phyloP scores from a whole-genome alignment of 2,888 invertebrate species.

The Osedax fenrisi region DNA sequence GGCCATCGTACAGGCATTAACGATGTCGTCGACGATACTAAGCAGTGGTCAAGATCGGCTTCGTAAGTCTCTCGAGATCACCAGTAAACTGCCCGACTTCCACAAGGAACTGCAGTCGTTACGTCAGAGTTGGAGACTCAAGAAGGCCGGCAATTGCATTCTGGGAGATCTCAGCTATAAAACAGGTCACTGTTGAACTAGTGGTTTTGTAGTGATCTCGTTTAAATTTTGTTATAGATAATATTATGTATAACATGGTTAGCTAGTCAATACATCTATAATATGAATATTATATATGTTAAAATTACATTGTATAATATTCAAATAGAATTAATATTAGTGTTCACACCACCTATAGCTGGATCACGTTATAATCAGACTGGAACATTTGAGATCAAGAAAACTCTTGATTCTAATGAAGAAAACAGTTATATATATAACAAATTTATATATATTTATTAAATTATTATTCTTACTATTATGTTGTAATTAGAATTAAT shows the following conservation, averaged over 20 bases:
- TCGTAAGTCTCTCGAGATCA: conserved; percentile 58
- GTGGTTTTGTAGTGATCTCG: background rate
- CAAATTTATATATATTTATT: no score
- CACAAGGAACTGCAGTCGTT: conserved; percentile 77
- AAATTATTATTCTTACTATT: no score
- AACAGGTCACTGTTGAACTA: conserved; percentile 55
- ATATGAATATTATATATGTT: no score
- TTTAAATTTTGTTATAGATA: background rate
- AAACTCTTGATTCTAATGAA: no score
- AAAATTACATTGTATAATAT: no score
- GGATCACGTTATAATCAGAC: no score
- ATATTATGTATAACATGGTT: background rate
- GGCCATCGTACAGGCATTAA: conserved; percentile 67
- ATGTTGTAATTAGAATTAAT: background rate
- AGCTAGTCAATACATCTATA: background rate
- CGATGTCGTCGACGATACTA: conserved; percentile 72
- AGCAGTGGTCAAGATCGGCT: conserved; percentile 75
- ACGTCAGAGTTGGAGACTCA: conserved; percentile 85
- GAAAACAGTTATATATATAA: no score
- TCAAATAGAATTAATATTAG: no score
- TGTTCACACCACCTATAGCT: no score
- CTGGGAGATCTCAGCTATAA: conserved; percentile 89
- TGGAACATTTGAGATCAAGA: no score
- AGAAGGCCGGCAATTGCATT: conserved; percentile 84
- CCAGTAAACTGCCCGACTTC: conserved; percentile 64